A percentile compares a stretch with the other conserved stretches of the same genome.
phyloP scores from a whole-genome alignment of 2,113 vertebrate genomes.

The Oreochromis aureus region DNA sequence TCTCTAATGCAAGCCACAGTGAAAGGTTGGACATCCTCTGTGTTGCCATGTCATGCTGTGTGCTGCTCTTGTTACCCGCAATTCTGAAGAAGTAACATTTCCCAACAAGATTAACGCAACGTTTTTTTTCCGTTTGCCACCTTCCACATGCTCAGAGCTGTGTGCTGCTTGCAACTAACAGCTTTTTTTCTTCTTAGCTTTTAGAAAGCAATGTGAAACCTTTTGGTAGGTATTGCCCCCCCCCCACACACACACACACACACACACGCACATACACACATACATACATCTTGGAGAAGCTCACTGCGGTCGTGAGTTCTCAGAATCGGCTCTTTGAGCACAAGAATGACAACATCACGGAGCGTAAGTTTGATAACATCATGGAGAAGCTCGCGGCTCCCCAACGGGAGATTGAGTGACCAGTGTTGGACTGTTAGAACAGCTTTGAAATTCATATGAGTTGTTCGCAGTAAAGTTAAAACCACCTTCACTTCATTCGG shows the following conservation, averaged over 20 bases:
- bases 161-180: constrained; percentile 14
- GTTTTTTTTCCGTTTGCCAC: neutral
- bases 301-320: no score
- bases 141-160: neutral
- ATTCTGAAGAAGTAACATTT: constrained; percentile 8
- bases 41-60: constrained; percentile 28
- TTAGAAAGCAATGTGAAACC: neutral
- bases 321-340: no score
- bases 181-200: neutral
- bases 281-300: no score
- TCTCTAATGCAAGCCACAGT: constrained; percentile 52
- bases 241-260: neutral
- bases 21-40: constrained; percentile 72
- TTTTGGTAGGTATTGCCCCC: neutral
- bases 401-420: no score
- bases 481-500: no score
- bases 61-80: neutral
- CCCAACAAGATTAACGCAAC: neutral
- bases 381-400: no score
- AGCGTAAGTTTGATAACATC: no score
- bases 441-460: no score
- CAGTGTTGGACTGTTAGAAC: no score
- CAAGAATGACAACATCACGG: no score
- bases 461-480: no score
- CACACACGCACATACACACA: no score